Evolutionary conservation across 2,888 invertebrate species (phyloP).

Genomic region (Cantharis rustica): DNA sequence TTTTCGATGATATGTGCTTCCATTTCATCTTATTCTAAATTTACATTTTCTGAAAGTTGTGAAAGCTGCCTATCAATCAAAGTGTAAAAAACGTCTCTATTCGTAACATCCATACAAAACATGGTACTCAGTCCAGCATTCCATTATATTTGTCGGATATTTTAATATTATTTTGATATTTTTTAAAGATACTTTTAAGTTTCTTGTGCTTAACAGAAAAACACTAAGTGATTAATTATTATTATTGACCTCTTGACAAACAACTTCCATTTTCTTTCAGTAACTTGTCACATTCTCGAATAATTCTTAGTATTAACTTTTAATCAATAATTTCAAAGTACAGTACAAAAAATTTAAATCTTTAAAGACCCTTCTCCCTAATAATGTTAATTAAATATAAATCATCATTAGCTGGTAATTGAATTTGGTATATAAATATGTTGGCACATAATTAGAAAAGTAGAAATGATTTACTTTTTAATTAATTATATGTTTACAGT

Average conservation of each 20-base stretch:
- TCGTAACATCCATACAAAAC: background rate
- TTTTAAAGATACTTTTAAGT: background rate
- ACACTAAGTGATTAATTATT: background rate
- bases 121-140: background rate
- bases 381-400: background rate
- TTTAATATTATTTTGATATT: background rate
- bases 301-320: too few relatives aligned
- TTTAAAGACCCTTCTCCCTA: background rate
- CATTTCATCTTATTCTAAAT: background rate
- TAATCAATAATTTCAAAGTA: background rate
- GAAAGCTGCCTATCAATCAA: constrained; percentile 1
- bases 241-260: background rate
- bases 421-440: background rate
- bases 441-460: background rate
- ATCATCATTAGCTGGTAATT: background rate
- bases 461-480: background rate
- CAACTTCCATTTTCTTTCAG: too few relatives aligned
- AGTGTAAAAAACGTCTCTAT: background rate
- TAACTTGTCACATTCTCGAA: too few relatives aligned
- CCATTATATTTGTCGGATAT: background rate
- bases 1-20: background rate
- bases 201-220: background rate
- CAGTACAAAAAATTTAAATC: background rate
- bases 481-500: background rate
- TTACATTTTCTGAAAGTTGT: background rate